Evolutionary conservation across 2,113 vertebrate genomes (phyloP), one percentile per base, ranked within the genome.

Genomic region (Nycticryphes semicollaris): DNA sequence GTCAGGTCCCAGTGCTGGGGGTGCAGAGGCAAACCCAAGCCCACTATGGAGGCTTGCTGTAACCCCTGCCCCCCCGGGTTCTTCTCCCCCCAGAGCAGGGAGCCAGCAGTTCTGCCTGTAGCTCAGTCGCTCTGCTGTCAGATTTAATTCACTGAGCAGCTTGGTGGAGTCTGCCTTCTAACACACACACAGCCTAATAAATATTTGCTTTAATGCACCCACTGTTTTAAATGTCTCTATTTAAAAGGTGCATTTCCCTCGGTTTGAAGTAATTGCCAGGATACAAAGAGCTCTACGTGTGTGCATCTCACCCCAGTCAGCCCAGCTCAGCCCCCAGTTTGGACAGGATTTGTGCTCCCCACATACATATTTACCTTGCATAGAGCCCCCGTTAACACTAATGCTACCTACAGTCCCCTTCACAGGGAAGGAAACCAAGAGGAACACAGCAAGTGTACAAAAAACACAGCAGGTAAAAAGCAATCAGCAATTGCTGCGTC

Each of bases 141-240:
- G 66, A 43, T 69, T 67, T 84, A 76, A 93, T 84, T 89, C 93
- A 80, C 57, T 1, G 9, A 94, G 88, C 43, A 68, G 66, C 27
- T 66, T 37, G 41, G 83, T 43, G 30, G 91, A 86, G 63, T 84
- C 69, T 87, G 75, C 23, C 75, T 87, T 77, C 80, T 76, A 51
- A 89, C 64, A 93, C 62, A 63, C 74, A 43, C 1, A 6, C 20
- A 59, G 64, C 35, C 92, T 51, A 69, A 95, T 62, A 91, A 91
- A 82, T 82, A 77, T 47, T 93, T 93, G 83, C 88, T 88, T 93
- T 91, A 74, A 93, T 22, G 66, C 78, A 20, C 89, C 63, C 66
- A 50, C 77, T 75, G 50, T 73, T 91, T 89, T 47, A 88, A 90
- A 84, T 3, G 4, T 27, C 54, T 67, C 77, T 83, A 59, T 92